Base-by-base conservation (phyloP, 2,888 invertebrate genomes). In the Thelaira solivaga region DNA sequence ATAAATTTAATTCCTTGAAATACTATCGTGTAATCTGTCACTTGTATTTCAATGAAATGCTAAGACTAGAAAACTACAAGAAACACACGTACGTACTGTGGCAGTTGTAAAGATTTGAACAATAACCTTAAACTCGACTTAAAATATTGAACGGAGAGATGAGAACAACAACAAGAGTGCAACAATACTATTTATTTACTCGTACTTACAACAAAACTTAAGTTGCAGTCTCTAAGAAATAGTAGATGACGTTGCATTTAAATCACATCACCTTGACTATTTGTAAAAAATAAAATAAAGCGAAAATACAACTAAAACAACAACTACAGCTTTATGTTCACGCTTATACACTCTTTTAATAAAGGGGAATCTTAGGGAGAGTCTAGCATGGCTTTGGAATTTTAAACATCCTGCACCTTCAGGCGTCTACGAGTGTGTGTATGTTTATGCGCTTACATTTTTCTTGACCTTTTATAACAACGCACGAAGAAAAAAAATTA, bases 1-100 rank as follows among this genome's bases (percentile, higher is more conserved):
- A 31, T 26, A 69, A 75, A 71, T 47, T 59, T 69, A 74, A 78
- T 78, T 78, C 78, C 69, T 74, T 78, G 74, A 78, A 78, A 78
- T 78, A 74, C 69, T 78, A 78, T 78, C 78, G 34, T 78, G 78
- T 78, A 78, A 78, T 78, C 78, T 78, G 78, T 78, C 78, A 78
- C 73, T 74, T 78, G 78, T 69, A 61, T 78, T 74, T 64, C 73
- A 78, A 20, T 59, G 59, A 69, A n/a, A 74, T 31, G 16, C 11
- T 29, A 55, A 61, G 62, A 55, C 16, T 41, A 16, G n/a, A 39
- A 55, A 41, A 61, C 49, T 49, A 73, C 73, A n/a, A n/a, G n/a
- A n/a, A n/a, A n/a, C n/a, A n/a, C n/a, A n/a, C n/a, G n/a, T n/a
- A 74, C 74, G 67, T 61, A 61, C 61, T 13, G 31, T 55, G 45